Evolutionary conservation across 1,140 invertebrate genomes (phyloP).

Genomic region (Lordiphosa clarofinis): DNA sequence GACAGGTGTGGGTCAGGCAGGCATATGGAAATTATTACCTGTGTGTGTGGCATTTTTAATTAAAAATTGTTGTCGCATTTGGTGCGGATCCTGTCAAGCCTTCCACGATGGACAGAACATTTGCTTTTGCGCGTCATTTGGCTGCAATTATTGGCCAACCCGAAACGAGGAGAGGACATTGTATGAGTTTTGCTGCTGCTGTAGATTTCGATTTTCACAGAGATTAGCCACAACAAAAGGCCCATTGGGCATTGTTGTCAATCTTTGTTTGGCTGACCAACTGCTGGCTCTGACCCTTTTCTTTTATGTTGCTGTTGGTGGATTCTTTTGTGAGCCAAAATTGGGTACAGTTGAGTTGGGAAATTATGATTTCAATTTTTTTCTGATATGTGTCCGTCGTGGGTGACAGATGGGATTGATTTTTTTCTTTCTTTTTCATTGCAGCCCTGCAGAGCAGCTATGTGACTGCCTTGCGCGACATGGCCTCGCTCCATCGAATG

Average conservation of each 20-base stretch:
- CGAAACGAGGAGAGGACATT: slow-evolving; percentile 12
- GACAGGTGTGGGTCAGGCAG: slow-evolving; percentile 48
- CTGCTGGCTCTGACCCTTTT: slow-evolving; percentile 57
- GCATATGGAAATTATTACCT: slow-evolving; percentile 56
- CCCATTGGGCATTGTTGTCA: slow-evolving; percentile 57
- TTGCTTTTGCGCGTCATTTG: slow-evolving; percentile 65
- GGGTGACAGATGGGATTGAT: too few species aligned
- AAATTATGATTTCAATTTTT: too few species aligned
- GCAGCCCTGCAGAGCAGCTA: slow-evolving; percentile 48
- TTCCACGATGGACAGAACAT: slow-evolving; percentile 27
- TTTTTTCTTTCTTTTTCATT: slow-evolving; percentile 3
- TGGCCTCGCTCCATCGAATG: slow-evolving; percentile 83
- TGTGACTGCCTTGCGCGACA: slow-evolving; percentile 54
- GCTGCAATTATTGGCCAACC: slow-evolving; percentile 59
- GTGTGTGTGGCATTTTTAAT: slow-evolving; percentile 66
- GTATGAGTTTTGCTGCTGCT: neutral
- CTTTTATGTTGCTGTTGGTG: too few species aligned
- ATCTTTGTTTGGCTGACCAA: slow-evolving; percentile 35
- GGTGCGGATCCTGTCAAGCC: too few species aligned
- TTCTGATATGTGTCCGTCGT: too few species aligned
- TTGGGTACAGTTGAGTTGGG: slow-evolving; percentile 41
- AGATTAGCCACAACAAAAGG: slow-evolving; percentile 68
- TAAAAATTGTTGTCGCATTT: too few species aligned
- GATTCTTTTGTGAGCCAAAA: slow-evolving; percentile 10
- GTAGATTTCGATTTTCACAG: slow-evolving; percentile 64